phyloP scores from a whole-genome alignment of 2,797 vertebrate species.

The Scolopax bukidnonensis region DNA sequence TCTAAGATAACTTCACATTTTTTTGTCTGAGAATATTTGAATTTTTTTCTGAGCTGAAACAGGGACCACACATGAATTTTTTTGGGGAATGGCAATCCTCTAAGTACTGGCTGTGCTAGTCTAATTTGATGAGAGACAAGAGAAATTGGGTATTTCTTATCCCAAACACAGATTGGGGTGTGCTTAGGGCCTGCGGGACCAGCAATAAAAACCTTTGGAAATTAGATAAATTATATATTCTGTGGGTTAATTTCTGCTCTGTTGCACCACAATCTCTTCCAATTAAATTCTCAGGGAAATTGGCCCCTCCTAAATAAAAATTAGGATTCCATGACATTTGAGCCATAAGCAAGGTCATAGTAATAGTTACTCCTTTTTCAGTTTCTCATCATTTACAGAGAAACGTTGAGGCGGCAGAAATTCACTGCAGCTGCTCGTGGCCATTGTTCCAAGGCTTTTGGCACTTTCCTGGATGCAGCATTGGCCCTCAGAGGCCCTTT shows the following conservation, averaged over 20 bases:
- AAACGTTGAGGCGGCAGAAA: conserved; percentile 14
- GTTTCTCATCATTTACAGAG: background rate
- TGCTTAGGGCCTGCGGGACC: background rate
- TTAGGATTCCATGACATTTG: conserved; percentile 23
- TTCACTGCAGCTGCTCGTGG: conserved; percentile 2
- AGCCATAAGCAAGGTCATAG: conserved; percentile 32
- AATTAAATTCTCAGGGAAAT: background rate
- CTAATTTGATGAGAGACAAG: conserved; percentile 30
- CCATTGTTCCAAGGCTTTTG: conserved; percentile 39
- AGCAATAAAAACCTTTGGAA: conserved; percentile 1
- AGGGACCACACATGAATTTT: conserved; percentile 12
- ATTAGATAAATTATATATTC: background rate
- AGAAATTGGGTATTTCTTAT: conserved; percentile 51
- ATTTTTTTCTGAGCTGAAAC: background rate
- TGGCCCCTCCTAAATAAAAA: conserved; percentile 16
- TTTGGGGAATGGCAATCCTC: background rate
- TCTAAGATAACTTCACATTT: background rate
- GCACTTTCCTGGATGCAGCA: conserved; percentile 1
- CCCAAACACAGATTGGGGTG: background rate
- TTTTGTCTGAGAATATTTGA: background rate
- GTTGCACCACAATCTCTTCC: background rate
- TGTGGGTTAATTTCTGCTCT: conserved; percentile 5
- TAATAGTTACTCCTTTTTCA: background rate
- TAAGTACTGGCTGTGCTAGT: conserved; percentile 1
- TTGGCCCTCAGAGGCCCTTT: conserved; percentile 19